Conservation (phyloP, 1,140 invertebrate species). For the Ceratosolen solmsi region DNA sequence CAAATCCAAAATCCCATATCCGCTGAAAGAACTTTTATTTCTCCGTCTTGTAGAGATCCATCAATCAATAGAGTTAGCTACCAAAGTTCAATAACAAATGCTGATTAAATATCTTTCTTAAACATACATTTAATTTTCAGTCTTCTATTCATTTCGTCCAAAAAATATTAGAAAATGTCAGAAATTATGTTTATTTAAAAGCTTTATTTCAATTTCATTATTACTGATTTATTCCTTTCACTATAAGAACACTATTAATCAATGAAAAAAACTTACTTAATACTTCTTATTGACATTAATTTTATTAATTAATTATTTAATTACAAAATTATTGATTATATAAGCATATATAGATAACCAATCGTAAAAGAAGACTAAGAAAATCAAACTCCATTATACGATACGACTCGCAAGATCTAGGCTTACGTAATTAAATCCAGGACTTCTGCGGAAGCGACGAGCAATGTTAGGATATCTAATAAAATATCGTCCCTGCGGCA, state of each 20-base stretch:
- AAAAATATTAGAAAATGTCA: too few species aligned
- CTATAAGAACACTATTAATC: too few species aligned
- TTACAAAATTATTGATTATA: too few species aligned
- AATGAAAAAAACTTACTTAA: too few species aligned
- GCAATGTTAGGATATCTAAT: background rate
- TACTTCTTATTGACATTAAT: too few species aligned
- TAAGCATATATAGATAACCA: too few species aligned
- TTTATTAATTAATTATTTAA: too few species aligned
- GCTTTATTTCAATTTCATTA: too few species aligned
- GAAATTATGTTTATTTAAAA: too few species aligned
- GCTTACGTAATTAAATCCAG: conserved; percentile 30
- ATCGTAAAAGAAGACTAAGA: conserved; percentile 24
- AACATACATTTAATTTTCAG: background rate
- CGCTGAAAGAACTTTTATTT: conserved; percentile 24
- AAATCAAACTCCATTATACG: background rate
- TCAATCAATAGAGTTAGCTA: conserved; percentile 17
- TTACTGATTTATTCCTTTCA: too few species aligned
- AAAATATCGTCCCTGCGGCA: conserved; percentile 9
- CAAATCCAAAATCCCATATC: background rate
- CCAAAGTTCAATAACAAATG: background rate
- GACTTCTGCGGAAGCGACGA: background rate
- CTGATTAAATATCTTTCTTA: background rate
- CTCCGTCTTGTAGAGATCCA: conserved; percentile 3
- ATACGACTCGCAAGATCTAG: background rate
- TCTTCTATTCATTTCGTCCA: too few species aligned